Conservation (phyloP, 2,888 invertebrate species). For the Drosophila fungiperda region DNA sequence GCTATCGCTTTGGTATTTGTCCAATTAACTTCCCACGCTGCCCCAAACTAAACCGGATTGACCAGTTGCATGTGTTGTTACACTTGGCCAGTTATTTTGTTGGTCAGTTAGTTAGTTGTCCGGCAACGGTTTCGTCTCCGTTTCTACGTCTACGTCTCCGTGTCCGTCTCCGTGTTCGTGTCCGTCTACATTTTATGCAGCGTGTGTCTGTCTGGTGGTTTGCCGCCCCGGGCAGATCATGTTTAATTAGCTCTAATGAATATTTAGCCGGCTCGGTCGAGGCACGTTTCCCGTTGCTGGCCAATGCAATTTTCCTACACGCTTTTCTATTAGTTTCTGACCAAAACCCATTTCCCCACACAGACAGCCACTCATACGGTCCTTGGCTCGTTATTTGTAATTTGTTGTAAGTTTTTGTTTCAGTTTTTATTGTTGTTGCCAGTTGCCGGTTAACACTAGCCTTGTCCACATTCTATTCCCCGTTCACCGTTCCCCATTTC, state of each 20-base stretch:
- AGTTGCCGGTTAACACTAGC: constrained; percentile 50
- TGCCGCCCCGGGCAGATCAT: constrained; percentile 65
- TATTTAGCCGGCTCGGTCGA: constrained; percentile 62
- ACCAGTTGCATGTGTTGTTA: constrained; percentile 52
- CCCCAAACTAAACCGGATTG: constrained; percentile 14
- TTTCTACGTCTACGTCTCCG: neutral
- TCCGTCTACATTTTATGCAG: constrained; percentile 7
- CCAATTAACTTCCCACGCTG: constrained; percentile 22
- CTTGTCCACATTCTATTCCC: constrained; percentile 15
- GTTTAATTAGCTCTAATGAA: constrained; percentile 80
- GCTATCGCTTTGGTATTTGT: constrained; percentile 4
- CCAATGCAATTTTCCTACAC: constrained; percentile 69
- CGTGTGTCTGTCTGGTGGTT: neutral
- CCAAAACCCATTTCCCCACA: constrained; percentile 8
- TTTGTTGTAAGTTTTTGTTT: constrained; percentile 77
- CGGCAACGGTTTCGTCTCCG: constrained; percentile 10
- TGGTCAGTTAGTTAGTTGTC: constrained; percentile 36
- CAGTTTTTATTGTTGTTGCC: constrained; percentile 72
- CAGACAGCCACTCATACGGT: constrained; percentile 50
- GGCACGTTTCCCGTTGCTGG: constrained; percentile 46
- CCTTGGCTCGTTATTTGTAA: constrained; percentile 74
- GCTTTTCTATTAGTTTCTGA: constrained; percentile 65
- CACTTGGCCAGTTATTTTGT: constrained; percentile 40
- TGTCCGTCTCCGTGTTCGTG: neutral
- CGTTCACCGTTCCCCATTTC: neutral